Percentiles rank a stretch among this genome's conserved stretches.
Conservation (phyloP, 2,888 invertebrate species). For the Lasius fuliginosus region DNA sequence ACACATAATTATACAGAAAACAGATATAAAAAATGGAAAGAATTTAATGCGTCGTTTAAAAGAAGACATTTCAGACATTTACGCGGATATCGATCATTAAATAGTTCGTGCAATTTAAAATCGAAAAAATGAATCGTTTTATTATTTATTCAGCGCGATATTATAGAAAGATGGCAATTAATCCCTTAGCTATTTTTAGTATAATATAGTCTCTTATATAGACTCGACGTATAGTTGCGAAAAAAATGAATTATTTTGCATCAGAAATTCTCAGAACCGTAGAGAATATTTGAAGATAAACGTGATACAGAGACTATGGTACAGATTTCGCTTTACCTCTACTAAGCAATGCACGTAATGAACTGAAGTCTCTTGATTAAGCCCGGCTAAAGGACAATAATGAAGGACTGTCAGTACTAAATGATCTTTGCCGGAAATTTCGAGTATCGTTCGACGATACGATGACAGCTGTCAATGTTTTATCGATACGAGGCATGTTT, state of each 20-base stretch:
- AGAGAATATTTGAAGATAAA: neutral
- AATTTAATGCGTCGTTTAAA: neutral
- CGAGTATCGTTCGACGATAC: constrained; percentile 34
- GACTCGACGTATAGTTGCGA: neutral
- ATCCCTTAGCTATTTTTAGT: neutral
- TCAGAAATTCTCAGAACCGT: neutral
- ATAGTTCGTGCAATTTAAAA: neutral
- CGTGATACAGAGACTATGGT: neutral
- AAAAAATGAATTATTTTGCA: neutral
- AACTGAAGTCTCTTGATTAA: neutral
- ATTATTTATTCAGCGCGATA: constrained; percentile 1
- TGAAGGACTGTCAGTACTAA: constrained; percentile 5
- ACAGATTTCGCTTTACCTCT: neutral
- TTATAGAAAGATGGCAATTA: neutral
- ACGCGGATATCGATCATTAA: neutral
- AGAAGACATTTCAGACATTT: neutral
- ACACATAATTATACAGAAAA: too few relatives aligned
- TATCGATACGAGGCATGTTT: neutral
- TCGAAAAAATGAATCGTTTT: neutral
- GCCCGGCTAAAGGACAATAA: constrained; percentile 9
- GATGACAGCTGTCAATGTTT: constrained; percentile 10
- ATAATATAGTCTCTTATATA: neutral
- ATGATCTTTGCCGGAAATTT: neutral
- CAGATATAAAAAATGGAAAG: too few relatives aligned
- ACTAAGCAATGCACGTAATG: neutral